A percentile compares a stretch with the other conserved stretches of the same genome.
Evolutionary conservation across 2,888 invertebrate species (phyloP).

Genomic region (Cheilosia grossa): DNA sequence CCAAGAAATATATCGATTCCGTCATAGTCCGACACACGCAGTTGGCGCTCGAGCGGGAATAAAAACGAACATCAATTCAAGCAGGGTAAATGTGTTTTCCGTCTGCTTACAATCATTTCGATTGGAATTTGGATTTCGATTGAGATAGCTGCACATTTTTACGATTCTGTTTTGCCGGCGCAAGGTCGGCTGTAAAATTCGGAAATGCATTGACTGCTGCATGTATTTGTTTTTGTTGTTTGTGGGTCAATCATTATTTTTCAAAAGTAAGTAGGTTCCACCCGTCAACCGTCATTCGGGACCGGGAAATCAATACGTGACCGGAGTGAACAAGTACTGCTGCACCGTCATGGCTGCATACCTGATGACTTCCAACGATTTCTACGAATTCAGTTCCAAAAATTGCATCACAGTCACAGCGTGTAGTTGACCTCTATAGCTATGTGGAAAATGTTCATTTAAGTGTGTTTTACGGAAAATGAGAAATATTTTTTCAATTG

Average conservation of each 20-base stretch:
- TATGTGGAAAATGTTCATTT: background rate
- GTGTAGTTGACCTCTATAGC: background rate
- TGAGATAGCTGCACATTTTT: background rate
- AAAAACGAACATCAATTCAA: conserved; percentile 1
- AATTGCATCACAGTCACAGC: background rate
- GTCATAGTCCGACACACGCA: conserved; percentile 1
- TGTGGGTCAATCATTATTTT: background rate
- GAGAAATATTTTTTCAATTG: conserved; percentile 15
- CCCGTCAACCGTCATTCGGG: background rate
- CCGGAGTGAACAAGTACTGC: background rate
- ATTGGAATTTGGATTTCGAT: conserved; percentile 33
- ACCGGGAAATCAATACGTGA: conserved; percentile 5
- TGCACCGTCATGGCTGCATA: background rate
- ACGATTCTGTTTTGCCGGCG: background rate
- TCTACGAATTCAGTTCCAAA: background rate
- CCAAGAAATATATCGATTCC: background rate
- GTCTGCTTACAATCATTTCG: conserved; percentile 41
- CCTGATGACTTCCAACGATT: background rate
- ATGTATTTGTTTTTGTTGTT: background rate
- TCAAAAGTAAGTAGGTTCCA: background rate
- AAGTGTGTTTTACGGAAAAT: background rate
- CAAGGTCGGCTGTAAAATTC: background rate
- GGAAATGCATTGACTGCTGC: background rate
- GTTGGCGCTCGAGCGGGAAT: too few relatives aligned
- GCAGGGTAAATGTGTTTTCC: conserved; percentile 29